Base-by-base conservation (phyloP, 2,888 invertebrate species). In the Ochropleura plecta region DNA sequence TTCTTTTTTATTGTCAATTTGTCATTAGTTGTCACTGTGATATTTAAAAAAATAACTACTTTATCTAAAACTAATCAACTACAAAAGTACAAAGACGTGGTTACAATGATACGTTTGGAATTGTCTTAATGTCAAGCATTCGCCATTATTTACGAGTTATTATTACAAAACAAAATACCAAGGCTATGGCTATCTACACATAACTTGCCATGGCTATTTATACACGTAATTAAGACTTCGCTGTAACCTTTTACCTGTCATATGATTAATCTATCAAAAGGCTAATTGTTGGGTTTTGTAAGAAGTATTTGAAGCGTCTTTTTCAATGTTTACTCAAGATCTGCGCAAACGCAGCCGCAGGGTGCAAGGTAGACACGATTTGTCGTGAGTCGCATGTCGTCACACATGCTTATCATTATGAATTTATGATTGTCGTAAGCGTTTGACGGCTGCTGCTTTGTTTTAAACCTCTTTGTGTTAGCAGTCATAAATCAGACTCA, bases 331-430 rank as follows among this genome's bases (percentile, higher is more conserved):
- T 71, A 57, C 81, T 57, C 57, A 69, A 71, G 60, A 57, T 49
- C 40, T 40, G 44, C 30, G 42, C 46, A 59, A 12, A 62, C 62
- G 66, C 49, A 57, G 83, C 81, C 81, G 53, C 64, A 14, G 84
- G 84, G 59, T 51, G 53, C 59, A 59, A 14, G 30, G 65, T 42
- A 67, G 30, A 73, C 81, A 81, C 81, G 81, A 79, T 70, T 79
- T 57, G 64, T 83, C 81, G 84, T 81, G 81, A 79, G 75, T 64
- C 49, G 18, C 20, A 46, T 83, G 80, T 83, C 81, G 74, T 79
- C 84, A 70, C 67, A 49, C 42, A 62, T 68, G 66, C 73, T 70
- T 79, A 79, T 67, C 69, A 63, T 73, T 73, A 81, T 64, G 53
- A 48, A 79, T 79, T 68, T 83, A 79, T 83, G 73, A 63, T 71